phyloP scores from a whole-genome alignment of 2,113 vertebrate species.

The Oreochromis tanganicae region DNA sequence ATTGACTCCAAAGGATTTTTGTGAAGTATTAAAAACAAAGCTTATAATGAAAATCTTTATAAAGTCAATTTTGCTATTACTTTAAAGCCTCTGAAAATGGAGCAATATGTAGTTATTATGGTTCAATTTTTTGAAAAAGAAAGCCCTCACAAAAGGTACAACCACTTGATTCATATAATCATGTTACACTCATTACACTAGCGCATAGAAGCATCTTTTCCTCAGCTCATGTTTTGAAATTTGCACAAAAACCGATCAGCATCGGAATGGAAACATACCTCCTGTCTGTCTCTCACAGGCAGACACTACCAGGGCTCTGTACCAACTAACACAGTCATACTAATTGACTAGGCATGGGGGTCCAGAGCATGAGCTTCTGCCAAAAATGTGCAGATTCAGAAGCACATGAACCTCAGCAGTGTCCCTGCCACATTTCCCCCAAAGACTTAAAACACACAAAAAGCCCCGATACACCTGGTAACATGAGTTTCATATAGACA shows the following conservation, averaged over 20 bases:
- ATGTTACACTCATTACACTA: not conserved
- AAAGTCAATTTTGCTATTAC: not conserved
- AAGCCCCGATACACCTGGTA: conserved; percentile 1
- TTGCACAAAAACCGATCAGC: not conserved
- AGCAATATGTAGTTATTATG: not conserved
- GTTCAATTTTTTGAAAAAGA: not conserved
- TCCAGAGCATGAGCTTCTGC: conserved; percentile 29
- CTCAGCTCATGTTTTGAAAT: not conserved
- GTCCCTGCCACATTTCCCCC: not conserved
- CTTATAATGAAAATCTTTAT: not conserved
- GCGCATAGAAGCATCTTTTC: not conserved
- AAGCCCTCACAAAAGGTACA: not conserved
- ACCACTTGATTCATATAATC: not conserved
- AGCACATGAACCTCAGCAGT: not conserved
- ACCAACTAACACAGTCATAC: conserved; percentile 3
- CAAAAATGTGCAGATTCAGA: conserved; percentile 36
- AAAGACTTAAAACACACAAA: conserved; percentile 16
- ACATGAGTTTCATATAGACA: not conserved
- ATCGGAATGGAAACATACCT: not conserved
- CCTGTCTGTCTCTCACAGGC: not conserved
- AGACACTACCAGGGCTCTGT: conserved; percentile 13
- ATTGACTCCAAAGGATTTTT: not conserved
- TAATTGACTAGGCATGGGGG: conserved; percentile 40
- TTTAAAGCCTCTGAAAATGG: not conserved
- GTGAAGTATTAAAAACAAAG: not conserved